These are phyloP conservation scores for Corythornis leucogaster DNA, from an alignment of 2,797 vertebrate genomes.

Conservation along the genomic window DNA sequence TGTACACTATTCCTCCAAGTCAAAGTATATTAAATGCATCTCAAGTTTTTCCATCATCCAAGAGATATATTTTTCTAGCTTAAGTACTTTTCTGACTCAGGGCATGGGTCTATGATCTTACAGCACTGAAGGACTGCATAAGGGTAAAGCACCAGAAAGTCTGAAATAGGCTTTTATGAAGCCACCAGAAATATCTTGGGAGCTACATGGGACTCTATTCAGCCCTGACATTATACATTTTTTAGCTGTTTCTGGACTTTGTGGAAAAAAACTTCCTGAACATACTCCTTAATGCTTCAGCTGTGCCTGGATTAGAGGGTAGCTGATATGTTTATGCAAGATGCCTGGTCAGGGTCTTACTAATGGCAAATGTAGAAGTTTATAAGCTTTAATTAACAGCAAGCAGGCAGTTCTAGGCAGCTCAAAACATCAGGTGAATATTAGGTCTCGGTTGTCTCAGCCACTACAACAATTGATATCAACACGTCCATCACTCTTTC, in stretches of 20 bases:
- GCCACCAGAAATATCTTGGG: neutral
- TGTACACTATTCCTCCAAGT: neutral
- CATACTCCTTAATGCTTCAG: neutral
- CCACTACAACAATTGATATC: neutral
- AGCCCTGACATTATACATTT: neutral
- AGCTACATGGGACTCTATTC: rapidly evolving
- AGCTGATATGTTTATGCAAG: neutral
- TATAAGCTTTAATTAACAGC: neutral
- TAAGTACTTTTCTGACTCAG: neutral
- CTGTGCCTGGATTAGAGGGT: neutral
- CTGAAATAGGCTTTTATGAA: neutral
- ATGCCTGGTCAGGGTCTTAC: neutral
- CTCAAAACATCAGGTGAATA: neutral
- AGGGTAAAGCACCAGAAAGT: neutral
- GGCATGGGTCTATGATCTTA: neutral
- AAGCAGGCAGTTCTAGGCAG: neutral
- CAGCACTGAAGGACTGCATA: neutral
- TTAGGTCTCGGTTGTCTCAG: neutral
- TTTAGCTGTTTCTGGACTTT: neutral
- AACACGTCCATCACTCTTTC: neutral
- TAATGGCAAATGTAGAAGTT: neutral
- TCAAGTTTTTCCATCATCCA: neutral
- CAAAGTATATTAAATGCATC: neutral
- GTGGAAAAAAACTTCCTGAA: neutral
- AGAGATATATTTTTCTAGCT: neutral